Percentiles rank a stretch among this genome's conserved stretches.
Conservation (phyloP, 2,113 vertebrate species). For the Pungitius pungitius region DNA sequence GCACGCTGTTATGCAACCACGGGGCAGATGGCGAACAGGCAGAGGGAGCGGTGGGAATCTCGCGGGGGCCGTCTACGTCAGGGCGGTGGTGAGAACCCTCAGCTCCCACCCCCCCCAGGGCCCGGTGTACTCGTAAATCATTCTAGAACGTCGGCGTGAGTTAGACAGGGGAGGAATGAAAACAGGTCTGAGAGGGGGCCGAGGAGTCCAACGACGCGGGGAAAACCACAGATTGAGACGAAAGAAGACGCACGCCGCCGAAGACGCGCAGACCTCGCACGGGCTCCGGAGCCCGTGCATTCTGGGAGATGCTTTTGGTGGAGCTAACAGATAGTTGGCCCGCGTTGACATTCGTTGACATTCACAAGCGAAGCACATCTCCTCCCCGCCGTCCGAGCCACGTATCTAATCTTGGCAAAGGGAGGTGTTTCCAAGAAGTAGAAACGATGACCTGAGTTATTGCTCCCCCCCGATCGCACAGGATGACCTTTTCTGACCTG, state of each 20-base stretch:
- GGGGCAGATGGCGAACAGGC: conserved; percentile 61
- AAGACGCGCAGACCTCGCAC: no score
- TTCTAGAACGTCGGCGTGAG: conserved; percentile 2
- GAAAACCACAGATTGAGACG: conserved; percentile 23
- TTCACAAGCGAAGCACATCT: conserved; percentile 45
- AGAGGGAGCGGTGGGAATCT: conserved; percentile 41
- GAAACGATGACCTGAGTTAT: conserved; percentile 20
- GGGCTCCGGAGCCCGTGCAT: no score
- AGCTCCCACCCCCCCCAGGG: background rate
- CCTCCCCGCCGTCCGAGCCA: conserved; percentile 24
- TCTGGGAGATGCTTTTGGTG: conserved; percentile 13
- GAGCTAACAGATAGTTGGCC: conserved; percentile 42
- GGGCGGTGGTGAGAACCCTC: conserved; percentile 45
- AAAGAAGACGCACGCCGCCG: no score
- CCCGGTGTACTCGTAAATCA: conserved; percentile 29
- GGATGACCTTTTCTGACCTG: conserved; percentile 3
- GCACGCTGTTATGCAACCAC: conserved; percentile 69
- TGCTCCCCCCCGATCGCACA: conserved; percentile 7
- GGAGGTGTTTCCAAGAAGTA: conserved; percentile 27
- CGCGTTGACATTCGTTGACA: background rate
- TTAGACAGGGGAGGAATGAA: conserved; percentile 14
- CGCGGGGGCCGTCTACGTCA: conserved; percentile 53
- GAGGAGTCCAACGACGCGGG: conserved; percentile 24
- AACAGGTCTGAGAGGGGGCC: conserved; percentile 36
- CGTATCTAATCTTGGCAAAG: conserved; percentile 44